phyloP scores from a whole-genome alignment of 2,113 vertebrate species.

The Vicugna pacos region DNA sequence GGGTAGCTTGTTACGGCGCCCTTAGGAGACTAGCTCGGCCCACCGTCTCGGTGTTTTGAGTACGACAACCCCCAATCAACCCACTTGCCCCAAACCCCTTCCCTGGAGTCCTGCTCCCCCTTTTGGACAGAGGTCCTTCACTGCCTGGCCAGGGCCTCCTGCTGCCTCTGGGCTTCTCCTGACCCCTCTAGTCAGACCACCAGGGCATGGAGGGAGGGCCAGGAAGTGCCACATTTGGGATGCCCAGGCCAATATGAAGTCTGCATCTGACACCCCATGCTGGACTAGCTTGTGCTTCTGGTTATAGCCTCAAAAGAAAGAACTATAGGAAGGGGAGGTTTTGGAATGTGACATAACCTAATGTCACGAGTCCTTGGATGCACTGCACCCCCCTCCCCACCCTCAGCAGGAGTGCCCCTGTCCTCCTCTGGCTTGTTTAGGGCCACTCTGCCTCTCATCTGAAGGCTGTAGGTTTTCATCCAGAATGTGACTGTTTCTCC shows the following conservation, averaged over 20 bases:
- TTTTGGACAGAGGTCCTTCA: neutral
- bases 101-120: too few species aligned
- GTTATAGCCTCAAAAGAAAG: neutral
- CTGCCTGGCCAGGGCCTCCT: neutral
- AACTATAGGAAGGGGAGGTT: neutral
- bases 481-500: neutral
- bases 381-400: too few species aligned
- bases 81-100: neutral
- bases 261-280: accelerated
- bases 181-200: neutral
- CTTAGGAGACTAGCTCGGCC: neutral
- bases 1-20: neutral
- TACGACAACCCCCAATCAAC: neutral
- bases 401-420: neutral
- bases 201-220: neutral
- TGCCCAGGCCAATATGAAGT: neutral
- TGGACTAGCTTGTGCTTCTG: neutral
- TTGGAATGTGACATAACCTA: neutral
- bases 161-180: neutral
- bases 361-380: accelerated
- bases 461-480: neutral
- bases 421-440: neutral
- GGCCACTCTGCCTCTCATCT: neutral
- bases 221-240: accelerated
- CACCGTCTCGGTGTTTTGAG: neutral